Percentiles rank a stretch among this genome's conserved stretches.
Conservation (phyloP, 1,140 invertebrate species). For the Bicyclus anynana region DNA sequence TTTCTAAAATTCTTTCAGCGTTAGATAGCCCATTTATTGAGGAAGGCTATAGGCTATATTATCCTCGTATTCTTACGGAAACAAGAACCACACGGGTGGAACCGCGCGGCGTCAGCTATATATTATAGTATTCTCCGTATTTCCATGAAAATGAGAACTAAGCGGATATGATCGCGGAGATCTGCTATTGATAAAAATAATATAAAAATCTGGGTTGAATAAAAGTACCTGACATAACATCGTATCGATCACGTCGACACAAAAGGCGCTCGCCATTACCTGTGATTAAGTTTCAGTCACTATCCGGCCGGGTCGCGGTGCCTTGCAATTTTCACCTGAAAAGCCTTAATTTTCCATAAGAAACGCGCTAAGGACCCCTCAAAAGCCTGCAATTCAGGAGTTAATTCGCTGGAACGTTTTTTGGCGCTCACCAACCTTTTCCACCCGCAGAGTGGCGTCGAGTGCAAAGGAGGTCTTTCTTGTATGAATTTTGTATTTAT, state of each 20-base stretch:
- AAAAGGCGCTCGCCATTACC: conserved; percentile 34
- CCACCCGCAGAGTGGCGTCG: conserved; percentile 1
- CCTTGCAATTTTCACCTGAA: conserved; percentile 57
- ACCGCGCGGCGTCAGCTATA: too few species aligned
- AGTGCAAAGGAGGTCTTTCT: conserved; percentile 9
- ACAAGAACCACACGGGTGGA: too few species aligned
- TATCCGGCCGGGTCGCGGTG: conserved; percentile 36
- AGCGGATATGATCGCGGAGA: too few species aligned
- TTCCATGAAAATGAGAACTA: too few species aligned
- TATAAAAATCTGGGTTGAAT: not conserved
- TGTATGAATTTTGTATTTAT: conserved; percentile 9
- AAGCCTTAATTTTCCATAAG: conserved; percentile 58
- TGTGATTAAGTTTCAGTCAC: conserved; percentile 51
- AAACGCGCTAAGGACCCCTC: conserved; percentile 35
- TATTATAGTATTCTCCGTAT: too few species aligned
- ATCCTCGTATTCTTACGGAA: too few species aligned
- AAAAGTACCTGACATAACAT: not conserved
- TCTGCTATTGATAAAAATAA: too few species aligned
- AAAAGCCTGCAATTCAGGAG: conserved; percentile 36
- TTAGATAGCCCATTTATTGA: too few species aligned
- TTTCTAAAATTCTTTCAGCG: too few species aligned
- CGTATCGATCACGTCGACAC: conserved; percentile 13
- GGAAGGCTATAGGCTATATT: too few species aligned
- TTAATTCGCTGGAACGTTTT: conserved; percentile 41
- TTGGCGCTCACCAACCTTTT: conserved; percentile 18